Evolutionary conservation across 2,113 vertebrate species (phyloP).

Genomic region (Bufo gargarizans): DNA sequence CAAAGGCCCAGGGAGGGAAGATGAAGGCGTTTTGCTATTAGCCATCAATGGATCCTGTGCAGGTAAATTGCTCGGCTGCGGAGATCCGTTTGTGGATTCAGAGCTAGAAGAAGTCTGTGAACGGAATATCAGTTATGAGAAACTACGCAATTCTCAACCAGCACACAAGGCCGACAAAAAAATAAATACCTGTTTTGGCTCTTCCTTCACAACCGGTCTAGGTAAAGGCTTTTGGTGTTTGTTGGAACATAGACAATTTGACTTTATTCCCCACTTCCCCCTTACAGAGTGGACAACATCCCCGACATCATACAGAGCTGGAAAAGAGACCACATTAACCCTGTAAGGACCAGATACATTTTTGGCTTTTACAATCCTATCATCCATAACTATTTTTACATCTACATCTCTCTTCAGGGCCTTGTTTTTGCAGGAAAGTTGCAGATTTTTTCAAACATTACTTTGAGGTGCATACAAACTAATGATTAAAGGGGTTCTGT

Average conservation of each 20-base stretch:
- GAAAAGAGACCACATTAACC: conserved; percentile 11
- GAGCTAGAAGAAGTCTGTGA: conserved; percentile 68
- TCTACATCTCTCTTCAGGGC: no score
- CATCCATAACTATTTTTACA: no score
- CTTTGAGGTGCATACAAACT: no score
- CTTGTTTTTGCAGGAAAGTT: no score
- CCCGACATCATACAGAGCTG: conserved; percentile 83
- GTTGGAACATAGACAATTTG: conserved; percentile 79
- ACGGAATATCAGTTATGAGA: not conserved
- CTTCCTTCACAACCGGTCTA: conserved; percentile 76
- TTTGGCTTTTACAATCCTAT: no score
- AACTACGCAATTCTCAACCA: not conserved
- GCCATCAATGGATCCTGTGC: conserved; percentile 60
- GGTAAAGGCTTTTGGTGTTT: conserved; percentile 74
- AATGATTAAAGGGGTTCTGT: no score
- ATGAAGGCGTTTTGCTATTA: conserved; percentile 64
- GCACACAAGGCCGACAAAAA: not conserved
- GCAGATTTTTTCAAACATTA: no score
- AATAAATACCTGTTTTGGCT: conserved; percentile 73
- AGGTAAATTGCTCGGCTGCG: conserved; percentile 63
- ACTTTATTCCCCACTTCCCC: conserved; percentile 81
- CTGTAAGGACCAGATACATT: no score
- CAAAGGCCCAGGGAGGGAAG: conserved; percentile 67
- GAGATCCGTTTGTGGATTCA: conserved; percentile 58
- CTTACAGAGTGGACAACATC: conserved; percentile 80